A percentile compares a stretch with the other conserved stretches of the same genome.
Evolutionary conservation across 2,113 vertebrate genomes (phyloP).

Genomic region (Passer domesticus): DNA sequence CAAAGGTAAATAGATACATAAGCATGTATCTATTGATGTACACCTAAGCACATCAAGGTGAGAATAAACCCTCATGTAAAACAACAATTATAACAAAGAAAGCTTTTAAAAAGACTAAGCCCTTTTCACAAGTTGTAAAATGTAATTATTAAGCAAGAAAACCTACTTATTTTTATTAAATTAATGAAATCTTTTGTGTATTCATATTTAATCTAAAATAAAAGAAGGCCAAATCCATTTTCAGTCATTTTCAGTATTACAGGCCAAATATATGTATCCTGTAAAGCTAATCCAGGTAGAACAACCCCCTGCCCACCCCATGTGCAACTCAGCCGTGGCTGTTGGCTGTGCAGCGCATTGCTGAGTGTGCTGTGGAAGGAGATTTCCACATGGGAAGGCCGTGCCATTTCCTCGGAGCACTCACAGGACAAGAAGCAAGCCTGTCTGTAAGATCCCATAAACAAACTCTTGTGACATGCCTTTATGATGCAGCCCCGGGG

Average conservation of each 20-base stretch:
- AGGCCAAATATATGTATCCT: not conserved
- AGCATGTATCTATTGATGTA: too few relatives aligned
- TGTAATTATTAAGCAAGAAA: not conserved
- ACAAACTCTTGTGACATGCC: conserved; percentile 27
- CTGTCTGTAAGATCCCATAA: conserved; percentile 7
- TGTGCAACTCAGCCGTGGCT: not conserved
- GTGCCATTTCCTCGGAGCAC: conserved; percentile 12
- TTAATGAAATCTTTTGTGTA: not conserved
- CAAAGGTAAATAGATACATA: not conserved
- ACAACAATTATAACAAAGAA: not conserved
- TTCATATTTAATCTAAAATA: not conserved
- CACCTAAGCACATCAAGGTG: not conserved
- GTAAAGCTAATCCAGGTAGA: not conserved
- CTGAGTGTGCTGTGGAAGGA: not conserved
- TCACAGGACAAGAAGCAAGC: conserved; percentile 27
- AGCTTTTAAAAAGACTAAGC: not conserved
- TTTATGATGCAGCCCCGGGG: conserved; percentile 20
- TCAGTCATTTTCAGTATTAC: not conserved
- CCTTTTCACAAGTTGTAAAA: not conserved
- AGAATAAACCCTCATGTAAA: not conserved
- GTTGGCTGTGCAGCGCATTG: rapidly evolving
- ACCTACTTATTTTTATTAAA: not conserved
- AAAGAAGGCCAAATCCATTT: not conserved
- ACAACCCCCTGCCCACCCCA: not conserved
- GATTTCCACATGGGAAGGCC: conserved; percentile 12